Evolutionary conservation across 2,797 vertebrate genomes (phyloP), one percentile per base, ranked within the genome.

Genomic region (Naso thynnoides): DNA sequence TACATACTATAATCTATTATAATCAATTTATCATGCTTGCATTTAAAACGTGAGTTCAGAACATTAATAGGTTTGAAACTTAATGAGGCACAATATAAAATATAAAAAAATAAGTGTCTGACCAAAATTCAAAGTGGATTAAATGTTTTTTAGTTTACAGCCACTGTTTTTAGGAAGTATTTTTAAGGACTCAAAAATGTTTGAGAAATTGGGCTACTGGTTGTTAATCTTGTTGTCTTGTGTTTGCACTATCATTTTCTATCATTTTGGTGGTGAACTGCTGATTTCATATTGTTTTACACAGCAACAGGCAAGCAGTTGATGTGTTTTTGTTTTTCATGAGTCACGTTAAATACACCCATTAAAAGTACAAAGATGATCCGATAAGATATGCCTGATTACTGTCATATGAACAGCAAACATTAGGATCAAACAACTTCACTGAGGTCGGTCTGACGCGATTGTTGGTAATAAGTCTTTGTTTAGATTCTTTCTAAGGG

Each of bases 41-140:
- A 6, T 13, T 68, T 21, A 61, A 47, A 69, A 10, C 5, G 4
- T 60, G 29, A 61, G 59, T 53, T 72, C 23, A 48, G 27, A 58
- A 47, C 16, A 68, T 48, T 59, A 57, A 70, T 67, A 8, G 3
- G 8, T 56, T 56, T 65, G 36, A 36, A 63, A 49, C 26, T 52
- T 36, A 23, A 45, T 57, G 16, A 50, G 42, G 26, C 38, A 36
- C 21, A 55, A 42, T 55, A 42, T 65, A 13, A 26, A 56, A 64
- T 55, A 15, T n/a, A n/a, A n/a, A n/a, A 65, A 36, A 78, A 69
- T 31, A 0, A 58, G 44, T 26, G 4, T 67, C 31, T 61, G 7
- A 3, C 33, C 13, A 0, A 56, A 56, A 66, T 65, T 2, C 59
- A 39, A 24, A 9, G 6, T 41, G 24, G 13, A 52, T 13, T 52